Conservation (phyloP, 2,113 vertebrate species). For the Micronycteris hirsuta region DNA sequence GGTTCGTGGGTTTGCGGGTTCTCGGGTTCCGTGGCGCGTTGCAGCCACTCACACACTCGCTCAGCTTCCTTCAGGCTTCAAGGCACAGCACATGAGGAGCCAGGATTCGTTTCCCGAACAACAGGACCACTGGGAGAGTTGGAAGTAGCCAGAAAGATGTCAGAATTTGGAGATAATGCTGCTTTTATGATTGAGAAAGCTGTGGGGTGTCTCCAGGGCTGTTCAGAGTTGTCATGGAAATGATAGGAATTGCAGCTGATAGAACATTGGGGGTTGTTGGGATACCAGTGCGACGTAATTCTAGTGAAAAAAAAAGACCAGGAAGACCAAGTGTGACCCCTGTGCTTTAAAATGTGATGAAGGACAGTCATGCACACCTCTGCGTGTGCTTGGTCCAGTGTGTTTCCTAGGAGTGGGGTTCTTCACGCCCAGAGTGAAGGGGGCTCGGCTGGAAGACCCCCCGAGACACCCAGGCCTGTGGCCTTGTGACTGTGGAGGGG, state of each 20-base stretch:
- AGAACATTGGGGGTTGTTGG: not conserved
- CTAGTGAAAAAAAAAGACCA: not conserved
- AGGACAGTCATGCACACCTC: not conserved
- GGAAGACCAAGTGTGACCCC: not conserved
- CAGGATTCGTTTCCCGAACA: not conserved
- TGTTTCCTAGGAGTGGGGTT: not conserved
- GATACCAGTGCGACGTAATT: not conserved
- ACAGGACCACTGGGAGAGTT: not conserved
- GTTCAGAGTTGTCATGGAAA: not conserved
- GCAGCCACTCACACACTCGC: not conserved
- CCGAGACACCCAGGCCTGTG: not conserved
- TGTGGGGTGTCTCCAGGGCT: not conserved
- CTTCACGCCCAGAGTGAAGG: not conserved
- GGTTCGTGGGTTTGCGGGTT: no score
- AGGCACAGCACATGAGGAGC: not conserved
- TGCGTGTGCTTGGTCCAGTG: fast-evolving
- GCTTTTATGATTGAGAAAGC: not conserved
- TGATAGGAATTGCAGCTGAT: not conserved
- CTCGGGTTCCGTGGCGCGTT: not conserved
- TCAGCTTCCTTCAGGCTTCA: not conserved
- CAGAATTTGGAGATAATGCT: not conserved
- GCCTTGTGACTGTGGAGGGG: not conserved
- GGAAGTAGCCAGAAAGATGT: not conserved
- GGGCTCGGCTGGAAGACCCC: not conserved
- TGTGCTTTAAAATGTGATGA: not conserved